Base-by-base conservation (phyloP, 1,140 invertebrate genomes). In the Oreohelix idahoensis region DNA sequence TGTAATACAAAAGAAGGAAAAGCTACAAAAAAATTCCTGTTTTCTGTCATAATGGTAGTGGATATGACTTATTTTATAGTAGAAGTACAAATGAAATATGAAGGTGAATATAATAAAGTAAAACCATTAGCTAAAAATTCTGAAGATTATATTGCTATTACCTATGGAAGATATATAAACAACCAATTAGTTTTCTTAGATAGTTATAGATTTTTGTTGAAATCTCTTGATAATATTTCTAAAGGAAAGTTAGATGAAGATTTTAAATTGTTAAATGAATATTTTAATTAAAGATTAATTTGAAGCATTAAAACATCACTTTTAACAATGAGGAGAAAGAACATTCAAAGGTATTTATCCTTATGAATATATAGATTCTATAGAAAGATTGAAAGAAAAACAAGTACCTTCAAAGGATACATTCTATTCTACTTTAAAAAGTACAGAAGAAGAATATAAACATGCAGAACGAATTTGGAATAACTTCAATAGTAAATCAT, bases 1-100 rank as follows among this genome's bases (percentile, higher is more conserved):
- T 58, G 53, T 58, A 58, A 58, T 58, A 58, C 53, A 58, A 58
- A 58, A 58, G 53, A 58, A 58, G 53, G 53, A 58, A 58, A 58
- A 58, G 17, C 15, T 4, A 23, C 53, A 23, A 58, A 58, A 23
- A 58, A 23, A 58, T 58, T 58, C 23, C 53, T 23, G 53, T 58
- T 23, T 58, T 58, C 26, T 58, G 5, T 58, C 53, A 58, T 23
- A 58, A 58, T 58, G 53, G 53, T 11, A 58, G 53, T 58, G 20
- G 53, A 58, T 58, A 58, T 66, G 63, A 66, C 32, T 66, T 66
- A 66, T 66, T 66, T 66, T 32, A 66, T 66, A 23, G 32, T 66
- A 15, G 63, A 66, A 58, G 51, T 11, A 58, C 4, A 11, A 66
- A 66, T 66, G 63, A 66, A 23, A 66, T 66, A 32, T 66, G 63